Percentiles rank a stretch among this genome's conserved stretches.
Conservation (phyloP, 92 coral and sea anemone species). For the Chrysogorgia sp. region DNA sequence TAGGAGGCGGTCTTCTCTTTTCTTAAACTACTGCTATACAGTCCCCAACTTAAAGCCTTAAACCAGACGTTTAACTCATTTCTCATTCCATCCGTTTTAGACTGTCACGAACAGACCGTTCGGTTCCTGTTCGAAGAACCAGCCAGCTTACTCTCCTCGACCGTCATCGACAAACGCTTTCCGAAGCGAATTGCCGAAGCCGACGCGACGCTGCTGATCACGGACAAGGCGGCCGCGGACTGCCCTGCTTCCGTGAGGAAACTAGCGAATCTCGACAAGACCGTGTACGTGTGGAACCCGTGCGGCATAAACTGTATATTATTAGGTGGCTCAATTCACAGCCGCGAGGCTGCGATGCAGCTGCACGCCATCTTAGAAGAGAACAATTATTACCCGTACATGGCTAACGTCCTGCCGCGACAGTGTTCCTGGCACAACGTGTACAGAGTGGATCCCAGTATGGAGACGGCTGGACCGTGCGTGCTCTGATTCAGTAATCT, state of each 20-base stretch:
- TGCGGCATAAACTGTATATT: slow-evolving; percentile 94
- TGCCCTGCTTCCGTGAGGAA: slow-evolving; percentile 79
- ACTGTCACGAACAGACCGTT: slow-evolving; percentile 32
- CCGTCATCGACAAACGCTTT: slow-evolving; percentile 49
- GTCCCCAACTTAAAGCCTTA: background rate
- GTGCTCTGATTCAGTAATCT: slow-evolving; percentile 56
- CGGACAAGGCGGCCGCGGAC: slow-evolving; percentile 82
- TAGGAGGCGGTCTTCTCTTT: background rate
- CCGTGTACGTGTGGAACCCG: slow-evolving; percentile 89
- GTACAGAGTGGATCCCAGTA: slow-evolving; percentile 93
- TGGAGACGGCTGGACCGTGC: slow-evolving; percentile 99
- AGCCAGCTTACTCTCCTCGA: slow-evolving; percentile 72
- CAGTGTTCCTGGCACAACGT: slow-evolving; percentile 96
- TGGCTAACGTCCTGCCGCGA: slow-evolving; percentile 93
- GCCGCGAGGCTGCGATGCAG: slow-evolving; percentile 92
- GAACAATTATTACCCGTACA: slow-evolving; percentile 83
- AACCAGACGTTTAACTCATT: background rate
- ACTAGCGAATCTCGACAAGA: slow-evolving; percentile 76
- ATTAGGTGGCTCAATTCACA: slow-evolving; percentile 96
- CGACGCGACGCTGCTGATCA: slow-evolving; percentile 87
- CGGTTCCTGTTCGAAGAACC: slow-evolving; percentile 74
- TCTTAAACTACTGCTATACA: background rate
- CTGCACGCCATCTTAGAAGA: slow-evolving; percentile 88
- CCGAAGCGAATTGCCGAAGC: slow-evolving; percentile 69
- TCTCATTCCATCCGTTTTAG: slow-evolving; percentile 11